Evolutionary conservation across 2,888 invertebrate species (phyloP).

Genomic region (Pollenia griseotomentosa): DNA sequence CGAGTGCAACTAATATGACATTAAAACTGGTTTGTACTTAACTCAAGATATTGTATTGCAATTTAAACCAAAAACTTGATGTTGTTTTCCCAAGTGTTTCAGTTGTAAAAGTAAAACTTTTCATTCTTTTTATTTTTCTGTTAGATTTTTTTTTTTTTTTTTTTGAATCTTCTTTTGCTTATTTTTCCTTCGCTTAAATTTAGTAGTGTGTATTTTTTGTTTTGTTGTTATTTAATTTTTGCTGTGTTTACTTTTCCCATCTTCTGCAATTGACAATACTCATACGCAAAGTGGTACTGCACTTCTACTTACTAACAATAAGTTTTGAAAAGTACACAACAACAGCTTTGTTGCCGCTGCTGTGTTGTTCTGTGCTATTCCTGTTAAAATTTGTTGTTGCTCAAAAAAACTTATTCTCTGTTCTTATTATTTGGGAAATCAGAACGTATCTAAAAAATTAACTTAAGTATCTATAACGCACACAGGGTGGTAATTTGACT

Average conservation of each 20-base stretch:
- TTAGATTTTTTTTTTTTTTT: slow-evolving; percentile 44
- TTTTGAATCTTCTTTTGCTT: neutral
- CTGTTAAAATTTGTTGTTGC: slow-evolving; percentile 38
- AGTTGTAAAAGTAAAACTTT: slow-evolving; percentile 67
- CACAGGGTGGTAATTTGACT: too few species aligned
- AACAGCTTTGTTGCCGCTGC: slow-evolving; percentile 33
- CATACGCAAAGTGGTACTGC: slow-evolving; percentile 72
- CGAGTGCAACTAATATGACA: slow-evolving; percentile 72
- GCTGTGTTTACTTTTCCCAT: slow-evolving; percentile 33
- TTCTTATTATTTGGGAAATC: slow-evolving; percentile 46
- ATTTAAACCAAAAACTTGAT: slow-evolving; percentile 71
- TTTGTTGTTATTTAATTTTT: slow-evolving; percentile 32
- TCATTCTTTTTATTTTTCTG: slow-evolving; percentile 51
- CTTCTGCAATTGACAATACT: slow-evolving; percentile 72
- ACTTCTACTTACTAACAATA: slow-evolving; percentile 51
- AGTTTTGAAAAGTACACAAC: slow-evolving; percentile 58
- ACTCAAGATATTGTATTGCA: slow-evolving; percentile 70
- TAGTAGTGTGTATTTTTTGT: slow-evolving; percentile 25
- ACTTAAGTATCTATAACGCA: too few species aligned
- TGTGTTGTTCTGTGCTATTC: slow-evolving; percentile 13
- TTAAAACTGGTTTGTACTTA: slow-evolving; percentile 71
- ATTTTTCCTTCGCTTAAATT: neutral
- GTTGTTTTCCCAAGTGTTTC: slow-evolving; percentile 72
- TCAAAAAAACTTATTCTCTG: slow-evolving; percentile 11
- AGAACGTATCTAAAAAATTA: neutral